Base-by-base conservation (phyloP, 2,797 vertebrate genomes). In the Salmo trutta region DNA sequence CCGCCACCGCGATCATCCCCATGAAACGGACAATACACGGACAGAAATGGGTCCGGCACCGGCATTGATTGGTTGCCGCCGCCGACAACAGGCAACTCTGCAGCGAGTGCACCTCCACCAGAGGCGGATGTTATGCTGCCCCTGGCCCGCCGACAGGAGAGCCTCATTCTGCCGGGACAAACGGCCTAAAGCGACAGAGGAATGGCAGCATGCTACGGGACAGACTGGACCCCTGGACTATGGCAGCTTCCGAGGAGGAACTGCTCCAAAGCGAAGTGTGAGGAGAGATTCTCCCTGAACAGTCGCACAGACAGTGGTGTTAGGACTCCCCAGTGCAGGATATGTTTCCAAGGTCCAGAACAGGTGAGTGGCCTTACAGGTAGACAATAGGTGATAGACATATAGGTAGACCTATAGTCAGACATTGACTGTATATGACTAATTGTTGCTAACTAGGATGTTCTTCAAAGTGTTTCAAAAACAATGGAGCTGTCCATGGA, bases 331-430 rank as follows among this genome's bases (percentile, higher is more conserved):
- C 94, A 96, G 79, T 97, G 96, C 88, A 94, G 96, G 82, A 97
- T 97, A 91, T 97, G 96, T 87, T 97, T 97, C 90, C 96, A 97
- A 90, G 96, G 96, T 14, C 95, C 96, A 0, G 96, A 96, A 83
- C 95, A 96, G 95, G 96, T 96, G 90, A 92, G 95, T 70, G 70
- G 29, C 59, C 21, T 47, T 47, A 47, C 41, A 47, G 41, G 41
- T 47, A 47, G 41, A 12, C 41, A 47, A 47, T 41, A 41, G 7
- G 10, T 8, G 0, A 10, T 41, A 8, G 41, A 41, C 41, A 47
- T 47, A 47, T 12, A 47, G 41, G 41, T 47, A 12, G 41, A 47
- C 41, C 41, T 47, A 12, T 47, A 0, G 41, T 47, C 41, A 47
- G 41, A 47, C 41, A 47, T 12, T 41, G 41, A 41, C 41, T 41